Evolutionary conservation across 2,113 vertebrate genomes (phyloP), one percentile per base, ranked within the genome.

Genomic region (Zosterops japonicus): DNA sequence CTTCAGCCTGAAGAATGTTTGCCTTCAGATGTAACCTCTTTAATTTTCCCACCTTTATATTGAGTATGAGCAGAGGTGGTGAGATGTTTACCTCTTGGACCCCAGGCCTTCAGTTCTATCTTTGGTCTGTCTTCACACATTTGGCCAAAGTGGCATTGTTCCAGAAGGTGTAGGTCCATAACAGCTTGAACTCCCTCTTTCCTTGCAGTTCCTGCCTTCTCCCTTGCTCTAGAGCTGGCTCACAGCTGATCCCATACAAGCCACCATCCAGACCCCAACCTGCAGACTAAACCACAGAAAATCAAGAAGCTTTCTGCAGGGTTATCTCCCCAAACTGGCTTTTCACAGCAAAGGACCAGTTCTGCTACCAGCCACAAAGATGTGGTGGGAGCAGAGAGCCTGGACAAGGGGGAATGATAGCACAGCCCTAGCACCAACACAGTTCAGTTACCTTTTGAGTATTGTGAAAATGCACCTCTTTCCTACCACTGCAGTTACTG

Each of bases 281-380:
- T 76, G 36, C 46, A 69, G 64, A 33, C 8, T 41, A 35, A 61
- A n/a, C 14, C 55, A 41, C 14, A 39, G 86, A 63, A 90, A 74
- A 78, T 21, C 55, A 52, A 63, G n/a, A 29, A 20, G 5, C 2
- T 57, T 74, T 74, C 35, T 57, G 59, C 31, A 57, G 61, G 11
- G 10, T 72, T 69, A 3, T 53, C 24, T 79, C 22, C 12, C 41
- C 17, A 3, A 53, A 36, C 10, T 70, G 46, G 13, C 44, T 87
- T 64, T 71, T 69, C 41, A 8, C 0, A 1, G 50, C 8, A 83
- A 64, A 0, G 0, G 18, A 16, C 11, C 2, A 0, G 3, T 47
- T 94, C 41, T 24, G 3, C 68, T 1, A 3, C 23, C 52, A 78
- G 69, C 39, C 35, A 27, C 29, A 20, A 35, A 84, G 47, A 31